phyloP scores from a whole-genome alignment of 2,797 vertebrate species.

The Hafferia zeledoni region DNA sequence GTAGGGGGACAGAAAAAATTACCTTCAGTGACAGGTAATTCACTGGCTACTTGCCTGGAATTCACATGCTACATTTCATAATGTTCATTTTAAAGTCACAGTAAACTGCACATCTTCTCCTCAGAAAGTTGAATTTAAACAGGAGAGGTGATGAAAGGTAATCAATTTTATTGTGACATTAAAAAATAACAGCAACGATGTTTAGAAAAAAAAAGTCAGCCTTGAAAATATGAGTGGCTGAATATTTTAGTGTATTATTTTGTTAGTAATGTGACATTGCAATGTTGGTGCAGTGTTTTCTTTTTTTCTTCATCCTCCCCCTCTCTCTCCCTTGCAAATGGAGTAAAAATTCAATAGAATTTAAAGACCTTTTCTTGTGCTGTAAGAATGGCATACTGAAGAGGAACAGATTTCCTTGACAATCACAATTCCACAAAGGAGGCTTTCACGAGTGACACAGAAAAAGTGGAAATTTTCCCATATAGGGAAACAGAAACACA shows the following conservation, averaged over 20 bases:
- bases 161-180: conserved; percentile 32
- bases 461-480: not conserved
- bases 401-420: conserved; percentile 46
- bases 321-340: not conserved
- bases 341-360: conserved; percentile 14
- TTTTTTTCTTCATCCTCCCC: not conserved
- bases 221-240: conserved; percentile 32
- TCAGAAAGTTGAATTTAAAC: conserved; percentile 1
- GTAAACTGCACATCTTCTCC: conserved; percentile 29
- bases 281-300: not conserved
- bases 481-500: not conserved
- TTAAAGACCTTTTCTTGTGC: conserved; percentile 27
- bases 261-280: not conserved
- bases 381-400: conserved; percentile 37
- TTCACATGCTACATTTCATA: conserved; percentile 42
- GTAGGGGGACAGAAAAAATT: not conserved
- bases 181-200: conserved; percentile 15
- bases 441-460: not conserved
- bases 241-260: conserved; percentile 18
- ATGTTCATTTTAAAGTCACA: conserved; percentile 37
- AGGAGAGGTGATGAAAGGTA: not conserved
- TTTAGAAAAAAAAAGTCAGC: conserved; percentile 27
- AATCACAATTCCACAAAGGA: conserved; percentile 14
- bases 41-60: conserved; percentile 38
- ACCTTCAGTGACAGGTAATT: conserved; percentile 23